Percentiles rank a stretch among this genome's conserved stretches.
These are phyloP conservation scores for Yasuhikotakia modesta DNA, from an alignment of 2,797 vertebrate species.

Conservation along the genomic window DNA sequence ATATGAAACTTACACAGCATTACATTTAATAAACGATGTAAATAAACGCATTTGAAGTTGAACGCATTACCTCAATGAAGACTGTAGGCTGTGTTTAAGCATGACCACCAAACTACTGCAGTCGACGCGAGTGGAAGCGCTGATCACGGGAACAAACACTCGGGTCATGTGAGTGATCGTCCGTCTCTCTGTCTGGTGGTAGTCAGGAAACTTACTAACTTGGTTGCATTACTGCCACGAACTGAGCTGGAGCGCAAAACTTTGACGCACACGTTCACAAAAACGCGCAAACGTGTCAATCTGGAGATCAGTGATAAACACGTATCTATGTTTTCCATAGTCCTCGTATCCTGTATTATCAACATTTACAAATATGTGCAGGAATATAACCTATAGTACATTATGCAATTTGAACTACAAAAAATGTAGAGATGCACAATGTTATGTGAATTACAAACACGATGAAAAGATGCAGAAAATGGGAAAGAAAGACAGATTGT, in stretches of 20 bases:
- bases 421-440: not conserved
- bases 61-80: not conserved
- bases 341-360: too few species aligned
- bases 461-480: too few species aligned
- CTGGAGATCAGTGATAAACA: too few species aligned
- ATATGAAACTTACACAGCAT: not conserved
- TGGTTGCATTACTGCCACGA: not conserved
- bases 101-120: constrained; percentile 60
- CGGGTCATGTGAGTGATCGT: constrained; percentile 87
- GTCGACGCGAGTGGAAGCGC: constrained; percentile 57
- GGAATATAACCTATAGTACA: too few species aligned
- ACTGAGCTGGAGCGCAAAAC: not conserved
- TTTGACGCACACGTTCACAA: too few species aligned
- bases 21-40: not conserved
- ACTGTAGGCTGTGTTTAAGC: not conserved
- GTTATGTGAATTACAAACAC: too few species aligned
- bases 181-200: not conserved
- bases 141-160: constrained; percentile 97
- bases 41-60: not conserved
- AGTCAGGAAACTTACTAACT: not conserved
- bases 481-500: too few species aligned
- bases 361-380: too few species aligned
- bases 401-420: too few species aligned
- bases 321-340: too few species aligned
- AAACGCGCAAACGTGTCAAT: too few species aligned